Evolutionary conservation across 2,797 vertebrate species (phyloP).

Genomic region (Siniperca scherzeri): DNA sequence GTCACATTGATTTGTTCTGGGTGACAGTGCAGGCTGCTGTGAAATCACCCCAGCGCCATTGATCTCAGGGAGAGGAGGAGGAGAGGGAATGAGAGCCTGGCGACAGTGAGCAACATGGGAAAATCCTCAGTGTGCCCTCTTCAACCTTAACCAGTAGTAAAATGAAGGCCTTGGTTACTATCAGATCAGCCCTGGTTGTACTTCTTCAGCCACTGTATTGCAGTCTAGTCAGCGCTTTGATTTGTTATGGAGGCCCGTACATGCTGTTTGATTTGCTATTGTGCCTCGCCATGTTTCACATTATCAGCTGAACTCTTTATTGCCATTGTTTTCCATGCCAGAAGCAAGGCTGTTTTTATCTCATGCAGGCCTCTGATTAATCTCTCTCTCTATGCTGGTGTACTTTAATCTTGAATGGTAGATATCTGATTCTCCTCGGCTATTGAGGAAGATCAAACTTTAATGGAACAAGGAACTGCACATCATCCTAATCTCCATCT

Average conservation of each 20-base stretch:
- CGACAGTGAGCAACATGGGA: slow-evolving; percentile 82
- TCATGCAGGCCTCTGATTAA: slow-evolving; percentile 83
- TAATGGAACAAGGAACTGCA: slow-evolving; percentile 85
- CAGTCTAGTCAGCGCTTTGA: slow-evolving; percentile 70
- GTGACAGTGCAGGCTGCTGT: slow-evolving; percentile 83
- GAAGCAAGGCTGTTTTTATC: slow-evolving; percentile 82
- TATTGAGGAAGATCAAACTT: slow-evolving; percentile 87
- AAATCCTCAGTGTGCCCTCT: slow-evolving; percentile 75
- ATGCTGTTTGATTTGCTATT: slow-evolving; percentile 81
- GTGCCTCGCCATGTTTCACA: slow-evolving; percentile 80
- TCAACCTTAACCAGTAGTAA: slow-evolving; percentile 78
- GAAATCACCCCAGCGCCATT: slow-evolving; percentile 83
- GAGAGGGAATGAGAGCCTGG: slow-evolving; percentile 75
- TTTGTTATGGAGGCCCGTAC: slow-evolving; percentile 77
- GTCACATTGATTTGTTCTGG: slow-evolving; percentile 88
- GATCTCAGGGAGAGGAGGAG: slow-evolving; percentile 83
- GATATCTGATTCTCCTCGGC: slow-evolving; percentile 85
- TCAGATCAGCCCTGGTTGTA: slow-evolving; percentile 75
- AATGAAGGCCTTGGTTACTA: slow-evolving; percentile 75
- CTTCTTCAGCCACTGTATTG: slow-evolving; percentile 67
- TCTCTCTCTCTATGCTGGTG: slow-evolving; percentile 81
- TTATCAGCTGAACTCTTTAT: slow-evolving; percentile 86
- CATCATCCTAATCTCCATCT: slow-evolving; percentile 85
- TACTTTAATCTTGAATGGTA: slow-evolving; percentile 85
- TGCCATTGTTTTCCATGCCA: slow-evolving; percentile 84